phyloP scores from a whole-genome alignment of 2,888 invertebrate species.

The Iselma pallidipennis region DNA sequence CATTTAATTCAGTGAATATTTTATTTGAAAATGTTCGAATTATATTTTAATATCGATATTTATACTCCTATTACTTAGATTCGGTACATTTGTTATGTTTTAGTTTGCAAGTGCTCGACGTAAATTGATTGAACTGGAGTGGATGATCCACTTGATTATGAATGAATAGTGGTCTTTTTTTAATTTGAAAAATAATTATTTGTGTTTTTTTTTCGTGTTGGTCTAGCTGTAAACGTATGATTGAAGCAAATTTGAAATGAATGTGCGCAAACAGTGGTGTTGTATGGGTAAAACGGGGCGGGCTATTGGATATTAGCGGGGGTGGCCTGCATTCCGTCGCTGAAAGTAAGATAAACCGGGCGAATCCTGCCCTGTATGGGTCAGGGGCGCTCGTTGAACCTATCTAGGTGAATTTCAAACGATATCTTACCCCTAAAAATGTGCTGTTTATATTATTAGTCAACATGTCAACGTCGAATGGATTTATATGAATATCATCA shows the following conservation, averaged over 20 bases:
- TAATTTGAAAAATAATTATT: neutral
- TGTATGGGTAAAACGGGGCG: constrained; percentile 5
- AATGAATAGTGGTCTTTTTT: neutral
- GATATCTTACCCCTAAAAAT: constrained; percentile 33
- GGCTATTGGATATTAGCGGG: constrained; percentile 11
- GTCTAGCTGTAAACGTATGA: neutral
- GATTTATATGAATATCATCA: constrained; percentile 2
- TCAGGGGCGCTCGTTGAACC: constrained; percentile 1
- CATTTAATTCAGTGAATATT: constrained; percentile 6
- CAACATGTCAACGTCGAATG: constrained; percentile 28
- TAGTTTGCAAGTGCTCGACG: neutral
- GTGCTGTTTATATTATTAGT: constrained; percentile 17
- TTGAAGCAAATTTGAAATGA: constrained; percentile 17
- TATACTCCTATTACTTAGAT: neutral
- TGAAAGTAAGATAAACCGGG: constrained; percentile 5
- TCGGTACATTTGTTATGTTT: neutral
- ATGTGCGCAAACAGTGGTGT: constrained; percentile 19
- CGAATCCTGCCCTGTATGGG: constrained; percentile 4
- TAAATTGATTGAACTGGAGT: neutral
- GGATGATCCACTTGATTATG: neutral
- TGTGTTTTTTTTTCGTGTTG: neutral
- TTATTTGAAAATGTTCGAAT: too few species aligned
- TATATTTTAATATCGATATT: too few species aligned
- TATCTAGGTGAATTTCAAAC: constrained; percentile 6
- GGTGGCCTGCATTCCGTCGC: constrained; percentile 12